These are phyloP conservation scores for Salvelinus alpinus DNA, from an alignment of 2,113 vertebrate genomes.

Conservation along the genomic window DNA sequence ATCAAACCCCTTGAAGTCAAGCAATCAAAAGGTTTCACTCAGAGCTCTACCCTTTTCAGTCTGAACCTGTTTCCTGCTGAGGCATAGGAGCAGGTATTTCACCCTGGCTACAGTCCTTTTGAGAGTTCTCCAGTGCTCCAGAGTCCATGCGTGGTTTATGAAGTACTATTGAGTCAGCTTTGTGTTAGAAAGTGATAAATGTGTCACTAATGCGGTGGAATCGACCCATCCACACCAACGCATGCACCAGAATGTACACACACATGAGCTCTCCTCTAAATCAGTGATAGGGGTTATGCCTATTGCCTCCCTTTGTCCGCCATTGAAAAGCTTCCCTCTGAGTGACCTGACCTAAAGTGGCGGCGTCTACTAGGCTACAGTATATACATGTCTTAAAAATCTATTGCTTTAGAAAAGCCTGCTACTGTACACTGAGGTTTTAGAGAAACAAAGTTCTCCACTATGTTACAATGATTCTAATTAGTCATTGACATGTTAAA, in stretches of 20 bases:
- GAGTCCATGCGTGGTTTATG: not conserved
- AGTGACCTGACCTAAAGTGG: not conserved
- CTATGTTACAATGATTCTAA: too few relatives aligned
- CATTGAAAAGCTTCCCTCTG: not conserved
- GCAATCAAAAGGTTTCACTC: not conserved
- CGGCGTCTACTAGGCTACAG: not conserved
- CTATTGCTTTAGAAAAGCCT: not conserved
- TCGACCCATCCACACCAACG: slow-evolving; percentile 12
- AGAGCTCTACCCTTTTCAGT: not conserved
- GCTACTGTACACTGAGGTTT: too few relatives aligned
- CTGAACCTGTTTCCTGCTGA: not conserved
- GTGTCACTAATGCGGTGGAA: not conserved
- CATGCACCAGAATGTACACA: slow-evolving; percentile 22
- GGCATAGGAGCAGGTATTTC: not conserved
- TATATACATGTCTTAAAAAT: not conserved
- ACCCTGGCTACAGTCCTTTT: not conserved
- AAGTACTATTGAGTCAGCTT: not conserved
- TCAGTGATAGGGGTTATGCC: not conserved
- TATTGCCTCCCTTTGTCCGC: too few relatives aligned
- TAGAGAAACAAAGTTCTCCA: too few relatives aligned
- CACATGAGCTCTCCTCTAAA: not conserved
- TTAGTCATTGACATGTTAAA: too few relatives aligned
- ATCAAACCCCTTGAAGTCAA: not conserved
- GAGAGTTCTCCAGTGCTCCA: not conserved
- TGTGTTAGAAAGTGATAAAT: not conserved